Conservation (phyloP, 2,888 invertebrate species). For the Eugnorisma glareosa region DNA sequence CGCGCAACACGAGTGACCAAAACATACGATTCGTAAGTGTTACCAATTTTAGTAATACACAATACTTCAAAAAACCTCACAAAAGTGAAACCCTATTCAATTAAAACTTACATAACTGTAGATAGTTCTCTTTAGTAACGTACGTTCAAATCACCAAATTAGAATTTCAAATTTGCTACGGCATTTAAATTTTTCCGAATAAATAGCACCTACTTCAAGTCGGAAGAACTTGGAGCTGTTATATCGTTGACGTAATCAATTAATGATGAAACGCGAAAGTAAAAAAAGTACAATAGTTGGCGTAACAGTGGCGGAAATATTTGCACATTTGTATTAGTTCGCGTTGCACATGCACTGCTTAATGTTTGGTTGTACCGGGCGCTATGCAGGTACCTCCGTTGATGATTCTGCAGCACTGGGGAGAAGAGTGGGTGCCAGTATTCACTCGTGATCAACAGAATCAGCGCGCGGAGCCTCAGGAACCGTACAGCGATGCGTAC, state of each 20-base stretch:
- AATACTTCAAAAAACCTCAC: neutral
- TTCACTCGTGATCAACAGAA: slow-evolving; percentile 94
- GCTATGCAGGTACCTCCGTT: slow-evolving; percentile 76
- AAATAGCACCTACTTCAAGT: slow-evolving; percentile 21
- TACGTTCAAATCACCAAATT: slow-evolving; percentile 34
- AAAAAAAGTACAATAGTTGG: slow-evolving; percentile 10
- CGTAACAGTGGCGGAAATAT: slow-evolving; percentile 24
- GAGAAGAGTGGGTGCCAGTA: slow-evolving; percentile 94
- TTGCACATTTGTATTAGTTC: slow-evolving; percentile 35
- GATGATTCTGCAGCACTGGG: slow-evolving; percentile 87
- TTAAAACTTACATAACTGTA: slow-evolving; percentile 11
- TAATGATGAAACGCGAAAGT: slow-evolving; percentile 38
- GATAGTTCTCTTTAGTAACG: neutral
- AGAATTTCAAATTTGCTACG: slow-evolving; percentile 44
- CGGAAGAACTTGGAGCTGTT: slow-evolving; percentile 27
- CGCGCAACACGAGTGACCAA: slow-evolving; percentile 59
- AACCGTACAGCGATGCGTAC: slow-evolving; percentile 96
- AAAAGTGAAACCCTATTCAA: neutral
- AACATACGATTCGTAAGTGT: slow-evolving; percentile 70
- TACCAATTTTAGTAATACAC: neutral
- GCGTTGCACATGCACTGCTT: slow-evolving; percentile 38
- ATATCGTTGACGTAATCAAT: slow-evolving; percentile 35
- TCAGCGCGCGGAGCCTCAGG: slow-evolving; percentile 92
- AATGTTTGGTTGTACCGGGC: slow-evolving; percentile 35
- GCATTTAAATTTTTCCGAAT: slow-evolving; percentile 53